Conservation (phyloP, 2,888 invertebrate species). For the Napeogenes sylphis region DNA sequence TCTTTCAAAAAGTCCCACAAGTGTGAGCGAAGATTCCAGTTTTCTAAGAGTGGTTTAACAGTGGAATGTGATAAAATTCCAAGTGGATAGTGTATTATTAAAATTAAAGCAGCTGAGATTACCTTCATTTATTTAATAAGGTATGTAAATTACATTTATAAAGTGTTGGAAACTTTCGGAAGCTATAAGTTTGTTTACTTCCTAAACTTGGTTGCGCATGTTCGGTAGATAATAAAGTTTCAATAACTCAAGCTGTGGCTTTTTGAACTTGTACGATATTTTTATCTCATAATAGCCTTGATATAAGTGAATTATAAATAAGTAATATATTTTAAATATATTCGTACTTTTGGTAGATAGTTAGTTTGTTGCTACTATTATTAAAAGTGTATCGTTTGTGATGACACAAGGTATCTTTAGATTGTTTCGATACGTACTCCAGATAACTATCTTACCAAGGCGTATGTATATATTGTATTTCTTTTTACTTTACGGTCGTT, state of each 20-base stretch:
- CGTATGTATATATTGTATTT: constrained; percentile 16
- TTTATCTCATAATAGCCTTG: background rate
- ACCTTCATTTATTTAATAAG: constrained; percentile 50
- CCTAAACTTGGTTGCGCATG: constrained; percentile 63
- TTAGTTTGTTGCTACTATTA: constrained; percentile 18
- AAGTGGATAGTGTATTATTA: constrained; percentile 62
- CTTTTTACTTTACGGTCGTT: constrained; percentile 48
- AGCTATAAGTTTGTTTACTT: constrained; percentile 69
- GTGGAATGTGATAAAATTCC: constrained; percentile 69
- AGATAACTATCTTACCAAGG: constrained; percentile 19
- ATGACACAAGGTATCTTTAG: constrained; percentile 4
- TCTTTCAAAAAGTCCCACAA: constrained; percentile 64
- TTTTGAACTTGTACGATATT: constrained; percentile 20
- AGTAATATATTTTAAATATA: background rate
- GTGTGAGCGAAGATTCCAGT: constrained; percentile 66
- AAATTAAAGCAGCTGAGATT: constrained; percentile 48
- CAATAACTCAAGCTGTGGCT: constrained; percentile 24
- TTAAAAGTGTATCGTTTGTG: constrained; percentile 3
- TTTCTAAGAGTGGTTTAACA: constrained; percentile 62
- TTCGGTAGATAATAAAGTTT: constrained; percentile 44
- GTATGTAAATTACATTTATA: constrained; percentile 43
- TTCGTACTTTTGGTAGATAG: background rate
- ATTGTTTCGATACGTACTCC: constrained; percentile 20
- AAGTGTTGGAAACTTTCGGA: constrained; percentile 50
- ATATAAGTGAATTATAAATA: background rate